These are phyloP conservation scores for Saturnia japonica DNA, from an alignment of 2,888 invertebrate genomes.

Conservation along the genomic window DNA sequence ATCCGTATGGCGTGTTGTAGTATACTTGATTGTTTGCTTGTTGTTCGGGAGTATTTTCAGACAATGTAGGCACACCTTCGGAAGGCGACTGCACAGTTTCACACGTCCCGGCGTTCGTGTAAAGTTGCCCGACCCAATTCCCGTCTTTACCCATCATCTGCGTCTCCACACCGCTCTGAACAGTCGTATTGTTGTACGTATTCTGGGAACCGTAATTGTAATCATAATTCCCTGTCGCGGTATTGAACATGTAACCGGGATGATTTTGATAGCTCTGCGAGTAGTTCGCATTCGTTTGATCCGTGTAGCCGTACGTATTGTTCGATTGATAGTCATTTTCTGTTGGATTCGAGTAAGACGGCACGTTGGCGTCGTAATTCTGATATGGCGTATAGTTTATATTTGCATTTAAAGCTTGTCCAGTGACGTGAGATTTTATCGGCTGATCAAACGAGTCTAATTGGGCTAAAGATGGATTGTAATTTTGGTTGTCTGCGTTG, in stretches of 20 bases:
- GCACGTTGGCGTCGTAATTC: conserved; percentile 31
- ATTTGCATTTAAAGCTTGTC: conserved; percentile 58
- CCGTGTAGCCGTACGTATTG: conserved; percentile 41
- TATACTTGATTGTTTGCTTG: conserved; percentile 54
- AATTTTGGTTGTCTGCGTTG: conserved; percentile 35
- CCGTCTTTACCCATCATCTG: conserved; percentile 48
- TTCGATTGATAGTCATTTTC: conserved; percentile 45
- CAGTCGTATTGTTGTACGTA: conserved; percentile 47
- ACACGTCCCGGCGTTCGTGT: conserved; percentile 75
- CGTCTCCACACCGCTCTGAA: conserved; percentile 47
- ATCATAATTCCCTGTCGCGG: conserved; percentile 80
- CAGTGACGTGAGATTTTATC: conserved; percentile 72
- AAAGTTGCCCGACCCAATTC: conserved; percentile 59
- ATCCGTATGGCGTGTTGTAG: conserved; percentile 78
- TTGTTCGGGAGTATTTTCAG: conserved; percentile 33
- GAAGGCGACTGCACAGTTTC: conserved; percentile 76
- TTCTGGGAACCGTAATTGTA: conserved; percentile 85
- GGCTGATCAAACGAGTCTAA: conserved; percentile 67
- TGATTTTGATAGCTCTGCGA: conserved; percentile 75
- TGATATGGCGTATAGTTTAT: conserved; percentile 39
- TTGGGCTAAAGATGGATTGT: conserved; percentile 50
- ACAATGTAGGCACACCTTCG: conserved; percentile 51
- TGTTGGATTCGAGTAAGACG: conserved; percentile 23
- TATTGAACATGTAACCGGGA: conserved; percentile 84
- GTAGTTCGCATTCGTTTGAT: conserved; percentile 48